These are phyloP conservation scores for Eclectus roratus DNA, from an alignment of 2,113 vertebrate genomes.

Conservation along the genomic window DNA sequence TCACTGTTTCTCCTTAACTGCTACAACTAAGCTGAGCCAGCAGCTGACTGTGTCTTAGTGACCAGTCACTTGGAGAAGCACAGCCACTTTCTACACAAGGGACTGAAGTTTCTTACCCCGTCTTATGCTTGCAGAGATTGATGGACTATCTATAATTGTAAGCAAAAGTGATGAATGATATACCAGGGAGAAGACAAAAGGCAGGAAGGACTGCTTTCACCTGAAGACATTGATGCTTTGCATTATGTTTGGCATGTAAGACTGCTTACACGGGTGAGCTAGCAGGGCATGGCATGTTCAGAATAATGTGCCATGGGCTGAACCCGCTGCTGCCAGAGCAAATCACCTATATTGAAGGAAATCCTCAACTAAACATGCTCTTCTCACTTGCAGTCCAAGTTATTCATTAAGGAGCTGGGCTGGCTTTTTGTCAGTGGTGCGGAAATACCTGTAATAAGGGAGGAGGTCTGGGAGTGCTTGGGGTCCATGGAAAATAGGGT, in stretches of 20 bases:
- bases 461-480: background rate
- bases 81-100: background rate
- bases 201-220: background rate
- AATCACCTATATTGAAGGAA: background rate
- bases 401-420: background rate
- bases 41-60: background rate
- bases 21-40: background rate
- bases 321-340: background rate
- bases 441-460: background rate
- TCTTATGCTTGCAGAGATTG: background rate
- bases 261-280: background rate
- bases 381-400: background rate
- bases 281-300: background rate
- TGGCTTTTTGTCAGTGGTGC: background rate
- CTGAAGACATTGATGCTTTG: accelerated
- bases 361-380: accelerated
- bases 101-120: background rate
- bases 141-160: background rate
- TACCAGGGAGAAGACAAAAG: background rate
- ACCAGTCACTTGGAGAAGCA: background rate
- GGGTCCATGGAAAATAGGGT: background rate
- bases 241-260: background rate
- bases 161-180: background rate
- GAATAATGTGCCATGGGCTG: background rate
- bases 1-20: background rate